A percentile compares a stretch with the other conserved stretches of the same genome.
Evolutionary conservation across 2,113 vertebrate genomes (phyloP).

Genomic region (Tringa solitaria): DNA sequence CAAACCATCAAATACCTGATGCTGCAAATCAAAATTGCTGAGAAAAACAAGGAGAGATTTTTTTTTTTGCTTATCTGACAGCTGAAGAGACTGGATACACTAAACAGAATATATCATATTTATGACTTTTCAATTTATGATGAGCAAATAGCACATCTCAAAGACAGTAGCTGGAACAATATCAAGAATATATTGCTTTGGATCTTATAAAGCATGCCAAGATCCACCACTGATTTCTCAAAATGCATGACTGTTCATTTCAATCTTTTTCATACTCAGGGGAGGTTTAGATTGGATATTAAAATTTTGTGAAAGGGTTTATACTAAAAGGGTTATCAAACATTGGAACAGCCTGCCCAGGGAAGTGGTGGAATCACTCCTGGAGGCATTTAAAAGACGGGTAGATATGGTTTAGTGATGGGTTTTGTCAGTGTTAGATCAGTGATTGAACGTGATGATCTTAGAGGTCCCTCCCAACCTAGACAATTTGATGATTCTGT

Average conservation of each 20-base stretch:
- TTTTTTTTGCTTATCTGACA: neutral
- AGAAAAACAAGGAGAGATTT: neutral
- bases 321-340: too few species aligned
- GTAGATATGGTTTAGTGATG: too few species aligned
- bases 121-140: neutral
- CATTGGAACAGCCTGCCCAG: too few species aligned
- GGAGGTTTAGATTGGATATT: too few species aligned
- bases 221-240: neutral
- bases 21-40: neutral
- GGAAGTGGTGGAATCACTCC: too few species aligned
- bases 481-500: too few species aligned
- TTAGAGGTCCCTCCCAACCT: too few species aligned
- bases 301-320: too few species aligned
- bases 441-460: too few species aligned
- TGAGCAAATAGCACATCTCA: neutral
- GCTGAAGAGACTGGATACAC: neutral
- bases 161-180: neutral
- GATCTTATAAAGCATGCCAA: neutral
- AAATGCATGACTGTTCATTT: neutral
- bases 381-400: too few species aligned
- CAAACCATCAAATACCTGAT: neutral
- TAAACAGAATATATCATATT: neutral
- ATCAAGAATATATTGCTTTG: neutral
- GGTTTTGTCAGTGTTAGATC: too few species aligned
- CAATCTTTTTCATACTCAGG: neutral